phyloP scores from a whole-genome alignment of 2,888 invertebrate species.

The Nomada flava region DNA sequence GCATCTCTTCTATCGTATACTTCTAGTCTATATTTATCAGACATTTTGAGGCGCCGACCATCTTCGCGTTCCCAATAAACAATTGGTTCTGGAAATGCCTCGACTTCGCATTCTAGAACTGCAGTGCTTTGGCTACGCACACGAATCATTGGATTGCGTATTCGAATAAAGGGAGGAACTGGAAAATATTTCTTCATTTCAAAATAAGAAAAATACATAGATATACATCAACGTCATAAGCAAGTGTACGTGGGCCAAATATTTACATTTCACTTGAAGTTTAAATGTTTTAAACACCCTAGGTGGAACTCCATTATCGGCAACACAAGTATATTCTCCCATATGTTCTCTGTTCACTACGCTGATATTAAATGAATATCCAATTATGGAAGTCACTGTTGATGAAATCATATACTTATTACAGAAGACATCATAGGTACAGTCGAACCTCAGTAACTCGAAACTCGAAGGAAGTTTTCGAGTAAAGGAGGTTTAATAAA shows the following conservation, averaged over 20 bases:
- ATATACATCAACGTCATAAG: neutral
- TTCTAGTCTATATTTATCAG: constrained; percentile 88
- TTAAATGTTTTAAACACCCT: constrained; percentile 91
- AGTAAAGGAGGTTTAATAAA: too few relatives aligned
- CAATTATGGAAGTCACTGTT: constrained; percentile 84
- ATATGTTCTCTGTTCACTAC: constrained; percentile 90
- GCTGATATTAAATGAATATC: constrained; percentile 91
- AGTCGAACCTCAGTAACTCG: too few relatives aligned
- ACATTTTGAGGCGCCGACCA: constrained; percentile 89
- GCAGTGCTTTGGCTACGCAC: constrained; percentile 89
- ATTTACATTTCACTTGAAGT: constrained; percentile 96
- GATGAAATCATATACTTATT: constrained; percentile 26
- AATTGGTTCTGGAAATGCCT: constrained; percentile 94
- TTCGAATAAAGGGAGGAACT: constrained; percentile 94
- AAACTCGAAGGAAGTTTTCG: too few relatives aligned
- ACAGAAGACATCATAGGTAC: neutral
- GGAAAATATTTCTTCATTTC: constrained; percentile 69
- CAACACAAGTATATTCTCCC: constrained; percentile 91
- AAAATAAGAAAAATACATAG: neutral
- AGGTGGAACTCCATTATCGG: constrained; percentile 95
- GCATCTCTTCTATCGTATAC: constrained; percentile 85
- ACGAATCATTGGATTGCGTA: constrained; percentile 91
- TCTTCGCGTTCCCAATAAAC: constrained; percentile 94
- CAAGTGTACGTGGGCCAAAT: neutral
- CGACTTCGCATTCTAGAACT: constrained; percentile 92